phyloP scores from a whole-genome alignment of 2,113 vertebrate genomes.

The Sardina pilchardus region DNA sequence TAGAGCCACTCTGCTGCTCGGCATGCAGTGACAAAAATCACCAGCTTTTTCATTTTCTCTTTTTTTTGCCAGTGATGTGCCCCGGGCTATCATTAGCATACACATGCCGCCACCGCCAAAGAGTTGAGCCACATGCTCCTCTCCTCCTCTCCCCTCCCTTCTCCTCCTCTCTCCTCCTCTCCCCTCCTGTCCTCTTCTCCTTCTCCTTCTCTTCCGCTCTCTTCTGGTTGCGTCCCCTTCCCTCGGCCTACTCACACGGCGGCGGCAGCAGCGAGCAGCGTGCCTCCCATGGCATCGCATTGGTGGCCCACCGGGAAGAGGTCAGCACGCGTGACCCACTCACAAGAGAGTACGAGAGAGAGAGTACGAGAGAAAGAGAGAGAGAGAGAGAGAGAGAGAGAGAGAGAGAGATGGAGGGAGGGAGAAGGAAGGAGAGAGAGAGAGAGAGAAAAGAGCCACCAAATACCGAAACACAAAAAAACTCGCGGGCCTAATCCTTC shows the following conservation, averaged over 20 bases:
- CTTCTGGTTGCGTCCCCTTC: neutral
- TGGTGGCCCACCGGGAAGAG: neutral
- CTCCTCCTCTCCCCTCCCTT: neutral
- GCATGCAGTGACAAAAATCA: too few relatives aligned
- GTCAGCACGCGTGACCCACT: neutral
- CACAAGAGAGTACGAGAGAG: neutral
- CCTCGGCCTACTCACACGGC: neutral
- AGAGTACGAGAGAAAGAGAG: neutral
- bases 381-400: neutral
- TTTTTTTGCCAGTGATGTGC: too few relatives aligned
- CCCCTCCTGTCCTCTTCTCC: neutral
- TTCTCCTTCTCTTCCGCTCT: neutral
- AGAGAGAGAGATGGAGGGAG: neutral
- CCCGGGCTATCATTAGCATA: too few relatives aligned
- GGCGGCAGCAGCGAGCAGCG: neutral
- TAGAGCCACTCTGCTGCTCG: too few relatives aligned
- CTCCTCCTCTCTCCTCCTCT: neutral
- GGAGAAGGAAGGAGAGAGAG: neutral
- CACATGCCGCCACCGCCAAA: too few relatives aligned
- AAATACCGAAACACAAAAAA: conserved; percentile 10
- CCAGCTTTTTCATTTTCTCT: too few relatives aligned
- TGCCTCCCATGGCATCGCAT: neutral
- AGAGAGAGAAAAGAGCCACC: neutral
- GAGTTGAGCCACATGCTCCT: neutral
- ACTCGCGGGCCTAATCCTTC: neutral